phyloP scores from a whole-genome alignment of 2,888 invertebrate species.

The Callinectes sapidus region DNA sequence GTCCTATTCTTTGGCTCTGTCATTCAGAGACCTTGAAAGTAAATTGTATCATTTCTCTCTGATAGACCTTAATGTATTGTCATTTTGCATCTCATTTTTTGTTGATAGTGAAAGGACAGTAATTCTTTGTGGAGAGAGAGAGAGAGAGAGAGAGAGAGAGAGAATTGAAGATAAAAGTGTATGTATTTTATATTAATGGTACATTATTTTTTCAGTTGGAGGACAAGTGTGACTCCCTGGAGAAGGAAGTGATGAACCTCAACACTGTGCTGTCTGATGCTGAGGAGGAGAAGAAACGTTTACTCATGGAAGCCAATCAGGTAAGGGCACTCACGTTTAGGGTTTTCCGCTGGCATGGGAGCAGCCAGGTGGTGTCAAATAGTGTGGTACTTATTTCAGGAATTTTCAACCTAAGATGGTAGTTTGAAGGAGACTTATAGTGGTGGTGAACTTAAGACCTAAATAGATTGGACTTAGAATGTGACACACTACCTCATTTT shows the following conservation, averaged over 20 bases:
- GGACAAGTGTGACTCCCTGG: constrained; percentile 74
- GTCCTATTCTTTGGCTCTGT: not conserved
- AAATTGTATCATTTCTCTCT: not conserved
- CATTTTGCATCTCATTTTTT: not conserved
- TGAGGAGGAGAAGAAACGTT: constrained; percentile 84
- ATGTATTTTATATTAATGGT: not conserved
- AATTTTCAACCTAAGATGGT: no score
- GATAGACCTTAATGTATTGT: not conserved
- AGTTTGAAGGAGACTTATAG: no score
- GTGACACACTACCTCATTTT: no score
- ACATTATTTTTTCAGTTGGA: constrained; percentile 64
- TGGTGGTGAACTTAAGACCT: no score
- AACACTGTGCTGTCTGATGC: constrained; percentile 80
- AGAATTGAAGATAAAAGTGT: not conserved
- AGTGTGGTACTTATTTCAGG: not conserved
- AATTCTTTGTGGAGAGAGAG: not conserved
- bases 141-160: not conserved
- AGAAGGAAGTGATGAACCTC: constrained; percentile 76
- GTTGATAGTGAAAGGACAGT: not conserved
- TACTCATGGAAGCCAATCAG: constrained; percentile 80
- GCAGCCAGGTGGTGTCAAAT: not conserved
- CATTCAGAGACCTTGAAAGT: not conserved
- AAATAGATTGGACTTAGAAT: no score
- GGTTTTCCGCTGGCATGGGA: not conserved
- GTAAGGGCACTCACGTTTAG: not conserved